Percentiles rank a stretch among this genome's conserved stretches.
Evolutionary conservation across 2,888 invertebrate genomes (phyloP).

Genomic region (Muschampia plurimacula): DNA sequence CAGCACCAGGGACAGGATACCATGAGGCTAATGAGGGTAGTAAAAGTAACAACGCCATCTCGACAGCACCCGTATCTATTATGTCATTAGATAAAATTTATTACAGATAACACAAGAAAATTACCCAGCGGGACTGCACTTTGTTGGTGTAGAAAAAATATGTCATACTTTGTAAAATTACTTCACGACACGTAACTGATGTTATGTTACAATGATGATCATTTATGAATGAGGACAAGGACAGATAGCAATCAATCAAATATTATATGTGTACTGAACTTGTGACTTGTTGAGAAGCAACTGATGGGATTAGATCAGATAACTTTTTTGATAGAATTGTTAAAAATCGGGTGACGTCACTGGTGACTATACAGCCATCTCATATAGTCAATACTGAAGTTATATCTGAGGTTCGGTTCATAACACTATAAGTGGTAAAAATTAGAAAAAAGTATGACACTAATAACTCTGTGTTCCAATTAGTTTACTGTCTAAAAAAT

Average conservation of each 20-base stretch:
- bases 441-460: too few relatives aligned
- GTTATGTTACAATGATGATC: conserved; percentile 2
- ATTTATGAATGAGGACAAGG: conserved; percentile 6
- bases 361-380: not conserved
- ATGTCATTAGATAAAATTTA: conserved; percentile 26
- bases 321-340: too few relatives aligned
- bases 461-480: too few relatives aligned
- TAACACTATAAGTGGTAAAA: too few relatives aligned
- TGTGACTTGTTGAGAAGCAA: not conserved
- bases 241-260: not conserved
- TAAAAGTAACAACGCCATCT: conserved; percentile 23
- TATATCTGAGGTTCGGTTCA: not conserved
- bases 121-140: conserved; percentile 14
- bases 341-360: too few relatives aligned
- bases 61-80: conserved; percentile 20
- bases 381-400: not conserved
- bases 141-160: conserved; percentile 7
- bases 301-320: not conserved
- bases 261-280: not conserved
- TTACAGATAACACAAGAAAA: conserved; percentile 21
- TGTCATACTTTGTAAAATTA: not conserved
- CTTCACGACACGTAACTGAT: conserved; percentile 5
- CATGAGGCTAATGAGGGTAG: not conserved
- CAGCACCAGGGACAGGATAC: not conserved
- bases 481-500: too few relatives aligned